These are phyloP conservation scores for Mesochorus sp. DNA, from an alignment of 2,888 invertebrate genomes.

Conservation along the genomic window DNA sequence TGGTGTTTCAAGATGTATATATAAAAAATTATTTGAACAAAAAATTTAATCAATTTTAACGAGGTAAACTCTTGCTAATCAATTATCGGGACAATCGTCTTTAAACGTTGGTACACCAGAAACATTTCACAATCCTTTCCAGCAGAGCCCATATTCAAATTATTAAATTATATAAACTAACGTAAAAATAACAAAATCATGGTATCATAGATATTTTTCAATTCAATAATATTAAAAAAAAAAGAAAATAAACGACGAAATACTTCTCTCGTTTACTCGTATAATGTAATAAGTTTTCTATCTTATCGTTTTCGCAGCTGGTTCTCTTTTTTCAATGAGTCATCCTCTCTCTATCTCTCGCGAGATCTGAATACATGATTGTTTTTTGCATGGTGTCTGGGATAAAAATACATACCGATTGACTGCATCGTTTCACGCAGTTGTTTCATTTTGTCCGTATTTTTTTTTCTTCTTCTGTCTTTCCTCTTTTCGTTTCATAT, in stretches of 20 bases:
- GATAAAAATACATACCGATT: slow-evolving; percentile 41
- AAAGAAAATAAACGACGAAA: slow-evolving; percentile 49
- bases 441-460: slow-evolving; percentile 8
- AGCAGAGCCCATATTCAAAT: slow-evolving; percentile 65
- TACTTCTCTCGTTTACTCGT: slow-evolving; percentile 44
- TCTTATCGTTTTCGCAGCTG: slow-evolving; percentile 39
- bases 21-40: slow-evolving; percentile 9
- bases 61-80: slow-evolving; percentile 5
- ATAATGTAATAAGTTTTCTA: slow-evolving; percentile 46
- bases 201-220: slow-evolving; percentile 54
- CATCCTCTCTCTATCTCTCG: slow-evolving; percentile 14
- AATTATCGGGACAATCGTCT: slow-evolving; percentile 24
- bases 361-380: slow-evolving; percentile 28
- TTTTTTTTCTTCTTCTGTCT: slow-evolving; percentile 17
- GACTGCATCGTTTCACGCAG: neutral
- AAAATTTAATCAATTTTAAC: slow-evolving; percentile 21
- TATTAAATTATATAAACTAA: slow-evolving; percentile 61
- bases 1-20: slow-evolving; percentile 23
- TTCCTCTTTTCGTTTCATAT: neutral
- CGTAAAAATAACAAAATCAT: slow-evolving; percentile 57
- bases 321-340: slow-evolving; percentile 10
- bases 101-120: slow-evolving; percentile 12
- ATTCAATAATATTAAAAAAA: slow-evolving; percentile 24
- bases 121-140: slow-evolving; percentile 50
- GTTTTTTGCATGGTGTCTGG: slow-evolving; percentile 34